phyloP scores from a whole-genome alignment of 2,797 vertebrate species.

The Spheniscus humboldti region DNA sequence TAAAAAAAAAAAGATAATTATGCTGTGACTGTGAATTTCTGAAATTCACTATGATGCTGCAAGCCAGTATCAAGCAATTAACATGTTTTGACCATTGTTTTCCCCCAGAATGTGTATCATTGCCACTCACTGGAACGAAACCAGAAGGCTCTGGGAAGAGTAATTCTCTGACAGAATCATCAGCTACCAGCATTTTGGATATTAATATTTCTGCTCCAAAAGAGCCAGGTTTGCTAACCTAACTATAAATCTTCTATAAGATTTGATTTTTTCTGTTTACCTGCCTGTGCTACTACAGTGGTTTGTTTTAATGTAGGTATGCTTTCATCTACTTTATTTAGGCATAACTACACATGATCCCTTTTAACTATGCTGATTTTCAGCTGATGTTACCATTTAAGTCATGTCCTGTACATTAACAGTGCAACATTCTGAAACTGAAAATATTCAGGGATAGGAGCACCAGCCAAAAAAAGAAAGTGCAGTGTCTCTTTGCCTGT shows the following conservation, averaged over 20 bases:
- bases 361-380: neutral
- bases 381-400: neutral
- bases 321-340: neutral
- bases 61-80: neutral
- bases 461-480: neutral
- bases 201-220: neutral
- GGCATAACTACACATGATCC: neutral
- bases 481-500: neutral
- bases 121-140: neutral
- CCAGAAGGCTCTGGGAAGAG: neutral
- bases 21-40: neutral
- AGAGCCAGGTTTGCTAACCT: conserved; percentile 17
- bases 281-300: neutral
- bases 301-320: neutral
- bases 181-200: neutral
- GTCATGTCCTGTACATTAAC: neutral
- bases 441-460: neutral
- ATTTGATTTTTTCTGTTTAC: neutral
- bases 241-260: neutral
- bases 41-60: neutral
- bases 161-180: conserved; percentile 12
- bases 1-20: neutral
- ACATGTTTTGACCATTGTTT: neutral
- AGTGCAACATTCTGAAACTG: neutral
- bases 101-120: neutral